Evolutionary conservation across 2,797 vertebrate genomes (phyloP).

Genomic region (Semaprochilodus insignis): DNA sequence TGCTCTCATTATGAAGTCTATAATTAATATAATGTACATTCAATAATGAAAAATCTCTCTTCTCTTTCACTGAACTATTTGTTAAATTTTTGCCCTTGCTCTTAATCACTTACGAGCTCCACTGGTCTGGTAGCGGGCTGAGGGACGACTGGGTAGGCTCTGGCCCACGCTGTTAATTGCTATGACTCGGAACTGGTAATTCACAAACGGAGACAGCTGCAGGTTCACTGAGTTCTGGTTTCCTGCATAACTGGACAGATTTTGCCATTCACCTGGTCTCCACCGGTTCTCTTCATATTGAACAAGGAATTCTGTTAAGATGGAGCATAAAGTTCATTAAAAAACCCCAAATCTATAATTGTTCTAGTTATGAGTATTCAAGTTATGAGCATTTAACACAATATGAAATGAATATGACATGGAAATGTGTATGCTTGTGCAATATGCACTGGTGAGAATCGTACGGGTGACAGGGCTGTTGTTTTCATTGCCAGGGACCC

Average conservation of each 20-base stretch:
- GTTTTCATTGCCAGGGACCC: slow-evolving; percentile 92
- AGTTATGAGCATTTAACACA: not conserved
- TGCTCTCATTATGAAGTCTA: not conserved
- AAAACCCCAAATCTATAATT: not conserved
- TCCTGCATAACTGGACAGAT: slow-evolving; percentile 87
- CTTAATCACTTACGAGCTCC: slow-evolving; percentile 84
- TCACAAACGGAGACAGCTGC: slow-evolving; percentile 89
- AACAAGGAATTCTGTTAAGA: slow-evolving; percentile 86
- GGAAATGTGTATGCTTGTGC: not conserved
- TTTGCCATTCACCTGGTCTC: slow-evolving; percentile 87
- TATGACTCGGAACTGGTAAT: slow-evolving; percentile 96
- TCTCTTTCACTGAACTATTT: not conserved
- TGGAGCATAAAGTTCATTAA: not conserved
- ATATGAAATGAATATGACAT: no score
- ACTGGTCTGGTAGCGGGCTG: slow-evolving; percentile 89
- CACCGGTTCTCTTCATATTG: slow-evolving; percentile 93
- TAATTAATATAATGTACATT: not conserved
- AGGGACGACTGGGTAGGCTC: slow-evolving; percentile 89
- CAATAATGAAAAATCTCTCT: not conserved
- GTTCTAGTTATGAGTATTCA: not conserved
- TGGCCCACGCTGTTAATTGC: slow-evolving; percentile 92
- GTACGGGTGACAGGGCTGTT: slow-evolving; percentile 92
- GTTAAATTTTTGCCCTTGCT: not conserved
- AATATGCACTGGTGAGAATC: not conserved
- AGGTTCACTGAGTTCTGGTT: slow-evolving; percentile 88